A percentile compares a stretch with the other conserved stretches of the same genome.
phyloP scores from a whole-genome alignment of 2,888 invertebrate genomes.

The Drosophila dives region DNA sequence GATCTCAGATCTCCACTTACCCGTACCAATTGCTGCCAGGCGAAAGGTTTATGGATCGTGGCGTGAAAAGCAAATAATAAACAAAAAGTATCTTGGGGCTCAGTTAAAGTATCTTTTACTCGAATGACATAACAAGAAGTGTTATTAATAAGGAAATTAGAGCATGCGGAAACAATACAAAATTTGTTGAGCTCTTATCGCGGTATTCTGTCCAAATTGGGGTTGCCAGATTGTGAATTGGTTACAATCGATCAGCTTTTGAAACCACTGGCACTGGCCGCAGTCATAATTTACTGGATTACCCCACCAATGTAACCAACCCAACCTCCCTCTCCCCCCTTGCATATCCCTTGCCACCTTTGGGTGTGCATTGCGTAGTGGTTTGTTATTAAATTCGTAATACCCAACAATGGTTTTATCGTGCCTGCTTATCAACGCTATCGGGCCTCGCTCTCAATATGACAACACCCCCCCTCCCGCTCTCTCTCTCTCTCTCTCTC shows the following conservation, averaged over 20 bases:
- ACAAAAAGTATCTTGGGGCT: not conserved
- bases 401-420: constrained; percentile 58
- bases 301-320: constrained; percentile 5
- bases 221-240: constrained; percentile 33
- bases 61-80: not conserved
- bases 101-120: not conserved
- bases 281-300: constrained; percentile 32
- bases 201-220: constrained; percentile 11
- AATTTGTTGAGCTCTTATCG: constrained; percentile 54
- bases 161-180: constrained; percentile 11
- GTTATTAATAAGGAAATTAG: not conserved
- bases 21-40: not conserved
- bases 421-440: constrained; percentile 48
- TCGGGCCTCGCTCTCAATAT: constrained; percentile 46
- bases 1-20: constrained; percentile 15
- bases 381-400: constrained; percentile 56
- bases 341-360: not conserved
- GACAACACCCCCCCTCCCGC: not conserved
- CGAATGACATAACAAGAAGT: constrained; percentile 3
- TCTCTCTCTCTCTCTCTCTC: not conserved
- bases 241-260: constrained; percentile 51
- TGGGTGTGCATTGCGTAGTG: constrained; percentile 11
- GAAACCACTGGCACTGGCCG: constrained; percentile 36
- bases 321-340: not conserved
- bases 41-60: constrained; percentile 16